Conservation (phyloP, 2,888 invertebrate species). For the Dasysyrphus tricinctus region DNA sequence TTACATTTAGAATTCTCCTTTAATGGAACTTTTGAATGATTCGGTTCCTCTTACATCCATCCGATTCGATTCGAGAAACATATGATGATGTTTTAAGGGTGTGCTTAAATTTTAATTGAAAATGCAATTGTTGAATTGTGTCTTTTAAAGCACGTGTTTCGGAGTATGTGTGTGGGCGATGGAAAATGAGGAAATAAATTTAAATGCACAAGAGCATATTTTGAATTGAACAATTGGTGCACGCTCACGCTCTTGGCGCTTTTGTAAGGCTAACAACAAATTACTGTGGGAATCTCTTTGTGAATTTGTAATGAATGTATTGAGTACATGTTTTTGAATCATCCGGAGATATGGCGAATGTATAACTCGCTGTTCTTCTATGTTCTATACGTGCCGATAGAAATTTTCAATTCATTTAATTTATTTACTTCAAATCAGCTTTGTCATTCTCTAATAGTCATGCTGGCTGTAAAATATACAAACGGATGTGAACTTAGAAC, state of each 20-base stretch:
- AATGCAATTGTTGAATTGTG: slow-evolving; percentile 34
- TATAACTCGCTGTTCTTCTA: not conserved
- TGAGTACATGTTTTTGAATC: not conserved
- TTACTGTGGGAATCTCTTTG: not conserved
- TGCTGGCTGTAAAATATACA: not conserved
- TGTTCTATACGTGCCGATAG: not conserved
- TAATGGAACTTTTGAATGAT: slow-evolving; percentile 52
- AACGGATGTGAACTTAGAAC: too few relatives aligned
- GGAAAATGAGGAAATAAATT: slow-evolving; percentile 48
- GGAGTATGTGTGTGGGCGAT: not conserved
- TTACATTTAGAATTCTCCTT: slow-evolving; percentile 58
- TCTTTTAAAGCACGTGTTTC: not conserved
- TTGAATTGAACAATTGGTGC: slow-evolving; percentile 37
- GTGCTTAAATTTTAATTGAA: slow-evolving; percentile 65
- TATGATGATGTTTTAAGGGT: slow-evolving; percentile 22
- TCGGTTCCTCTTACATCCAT: slow-evolving; percentile 12
- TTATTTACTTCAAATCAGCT: not conserved
- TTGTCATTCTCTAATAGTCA: not conserved
- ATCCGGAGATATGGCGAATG: not conserved
- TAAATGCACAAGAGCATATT: slow-evolving; percentile 28
- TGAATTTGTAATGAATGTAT: slow-evolving; percentile 10
- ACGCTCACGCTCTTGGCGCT: slow-evolving; percentile 3
- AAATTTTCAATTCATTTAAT: not conserved
- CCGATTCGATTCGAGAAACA: not conserved
- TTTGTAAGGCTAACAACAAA: slow-evolving; percentile 24